Percentiles rank a stretch among this genome's conserved stretches.
These are phyloP conservation scores for Origma solitaria DNA, from an alignment of 2,113 vertebrate species.

Conservation along the genomic window DNA sequence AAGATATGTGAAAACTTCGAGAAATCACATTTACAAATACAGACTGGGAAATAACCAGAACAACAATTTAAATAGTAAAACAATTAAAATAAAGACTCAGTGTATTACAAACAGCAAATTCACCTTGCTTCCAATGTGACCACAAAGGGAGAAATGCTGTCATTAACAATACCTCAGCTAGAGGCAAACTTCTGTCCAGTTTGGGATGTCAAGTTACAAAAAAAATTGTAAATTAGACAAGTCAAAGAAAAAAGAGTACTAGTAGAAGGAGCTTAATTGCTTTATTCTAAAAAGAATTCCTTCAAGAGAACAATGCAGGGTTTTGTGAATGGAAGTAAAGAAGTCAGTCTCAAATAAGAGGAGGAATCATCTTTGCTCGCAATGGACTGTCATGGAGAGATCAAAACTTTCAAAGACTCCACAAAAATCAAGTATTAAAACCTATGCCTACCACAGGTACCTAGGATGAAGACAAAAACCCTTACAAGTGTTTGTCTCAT, in stretches of 20 bases:
- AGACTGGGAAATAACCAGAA: background rate
- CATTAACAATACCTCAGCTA: background rate
- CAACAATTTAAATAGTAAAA: background rate
- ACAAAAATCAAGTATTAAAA: background rate
- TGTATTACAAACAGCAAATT: background rate
- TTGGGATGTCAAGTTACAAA: background rate
- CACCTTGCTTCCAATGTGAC: background rate
- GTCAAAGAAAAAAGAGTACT: background rate
- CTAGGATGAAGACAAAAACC: background rate
- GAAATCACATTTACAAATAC: background rate
- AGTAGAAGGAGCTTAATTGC: background rate
- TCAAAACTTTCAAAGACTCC: background rate
- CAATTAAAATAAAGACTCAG: background rate
- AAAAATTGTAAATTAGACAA: background rate
- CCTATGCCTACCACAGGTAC: background rate
- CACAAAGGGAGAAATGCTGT: background rate
- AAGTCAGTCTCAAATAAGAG: background rate
- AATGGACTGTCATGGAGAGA: background rate
- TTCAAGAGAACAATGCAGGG: background rate
- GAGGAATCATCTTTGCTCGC: background rate
- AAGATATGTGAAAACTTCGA: background rate
- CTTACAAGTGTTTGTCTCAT: background rate
- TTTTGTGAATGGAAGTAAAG: background rate
- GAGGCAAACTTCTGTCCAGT: background rate
- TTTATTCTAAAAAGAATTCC: background rate